Percentiles rank a stretch among this genome's conserved stretches.
Evolutionary conservation across 2,888 invertebrate genomes (phyloP).

Genomic region (Cephus runcator): DNA sequence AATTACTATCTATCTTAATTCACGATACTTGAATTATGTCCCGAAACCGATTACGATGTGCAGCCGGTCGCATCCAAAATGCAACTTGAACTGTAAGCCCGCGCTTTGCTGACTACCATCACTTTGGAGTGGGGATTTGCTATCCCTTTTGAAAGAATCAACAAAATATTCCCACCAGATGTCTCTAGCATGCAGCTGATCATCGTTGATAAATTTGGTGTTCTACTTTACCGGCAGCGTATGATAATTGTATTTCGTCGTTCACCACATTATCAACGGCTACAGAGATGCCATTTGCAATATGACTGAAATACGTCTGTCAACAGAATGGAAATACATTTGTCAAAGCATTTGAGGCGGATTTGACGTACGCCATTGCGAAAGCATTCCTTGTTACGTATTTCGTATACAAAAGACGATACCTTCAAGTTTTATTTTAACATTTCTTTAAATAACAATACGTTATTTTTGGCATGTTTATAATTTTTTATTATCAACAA

Average conservation of each 20-base stretch:
- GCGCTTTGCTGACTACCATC: slow-evolving; percentile 49
- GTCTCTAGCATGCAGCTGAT: slow-evolving; percentile 2
- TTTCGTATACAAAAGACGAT: background rate
- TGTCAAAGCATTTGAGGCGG: background rate
- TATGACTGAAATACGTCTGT: background rate
- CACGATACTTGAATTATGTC: slow-evolving; percentile 21
- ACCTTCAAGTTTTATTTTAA: background rate
- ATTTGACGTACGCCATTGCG: background rate
- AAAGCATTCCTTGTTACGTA: background rate
- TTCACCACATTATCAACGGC: background rate
- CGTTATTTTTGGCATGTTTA: background rate
- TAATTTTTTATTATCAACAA: background rate
- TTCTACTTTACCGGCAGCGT: background rate
- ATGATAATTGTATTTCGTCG: background rate
- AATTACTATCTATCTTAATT: background rate
- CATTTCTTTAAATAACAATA: background rate
- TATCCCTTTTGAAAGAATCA: background rate
- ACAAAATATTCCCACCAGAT: slow-evolving; percentile 7
- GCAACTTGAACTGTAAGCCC: slow-evolving; percentile 62
- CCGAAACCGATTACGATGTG: slow-evolving; percentile 56
- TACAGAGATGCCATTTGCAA: background rate
- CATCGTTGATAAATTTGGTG: background rate
- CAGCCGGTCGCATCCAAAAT: slow-evolving; percentile 63
- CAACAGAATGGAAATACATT: no score
- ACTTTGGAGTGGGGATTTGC: slow-evolving; percentile 8